Base-by-base conservation (phyloP, 2,113 vertebrate species). In the Platysternon megacephalum region DNA sequence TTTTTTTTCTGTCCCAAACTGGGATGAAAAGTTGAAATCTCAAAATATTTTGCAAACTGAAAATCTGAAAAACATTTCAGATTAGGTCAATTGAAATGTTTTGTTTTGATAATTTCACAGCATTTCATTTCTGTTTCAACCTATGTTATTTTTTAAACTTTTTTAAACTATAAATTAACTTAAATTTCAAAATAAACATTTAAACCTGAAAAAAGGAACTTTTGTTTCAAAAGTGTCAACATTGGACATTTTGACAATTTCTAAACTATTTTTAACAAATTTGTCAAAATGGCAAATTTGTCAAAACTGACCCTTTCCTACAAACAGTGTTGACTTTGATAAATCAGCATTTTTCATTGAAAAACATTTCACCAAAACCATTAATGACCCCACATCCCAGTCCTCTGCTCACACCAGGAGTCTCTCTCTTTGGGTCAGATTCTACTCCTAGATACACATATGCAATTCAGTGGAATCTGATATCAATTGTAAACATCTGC, bases 391-490 rank as follows among this genome's bases (percentile, higher is more conserved):
- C 32, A 39, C 2, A 19, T 68, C 55, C 35, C 14, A 21, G 8
- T 91, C 28, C 8, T n/a, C 5, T 4, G 49, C 35, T 55, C 51
- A 90, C 8, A 10, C 24, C 53, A 78, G 79, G 16, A 21, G 2
- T 24, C 42, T 14, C 0, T 0, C 35, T 44, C 76, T 83, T 80
- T 72, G 56, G 16, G 61, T 35, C 61, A 65, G 29, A 35, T 65
- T 68, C 17, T 13, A 28, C 6, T 46, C 44, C 9, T 13, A 3
- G 93, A 82, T 6, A 49, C 3, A 21, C 13, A 65, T 1, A 0
- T 2, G 2, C 44, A 52, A 16, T 21, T 58, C 35, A 2, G 2
- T 51, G 9, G 24, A 39, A 89, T 26, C 65, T 51, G 82, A 1
- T 55, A 24, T 89, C 49, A 89, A 19, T 11, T 65, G 44, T 91